Percentiles rank a stretch among this genome's conserved stretches.
phyloP scores from a whole-genome alignment of 2,888 invertebrate species.

The Caenorhabditis zanzibari region DNA sequence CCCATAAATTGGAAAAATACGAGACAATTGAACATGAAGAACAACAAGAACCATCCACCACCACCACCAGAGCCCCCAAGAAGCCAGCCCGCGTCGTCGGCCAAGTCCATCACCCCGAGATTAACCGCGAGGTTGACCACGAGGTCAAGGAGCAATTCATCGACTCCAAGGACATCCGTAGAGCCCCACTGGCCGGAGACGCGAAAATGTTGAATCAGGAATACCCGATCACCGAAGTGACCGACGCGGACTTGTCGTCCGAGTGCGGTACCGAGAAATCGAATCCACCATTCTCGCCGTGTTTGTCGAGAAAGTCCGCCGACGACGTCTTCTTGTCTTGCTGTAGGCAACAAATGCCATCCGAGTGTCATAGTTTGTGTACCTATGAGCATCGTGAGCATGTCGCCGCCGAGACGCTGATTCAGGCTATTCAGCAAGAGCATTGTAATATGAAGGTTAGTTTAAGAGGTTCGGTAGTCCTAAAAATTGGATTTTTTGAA shows the following conservation, averaged over 20 bases:
- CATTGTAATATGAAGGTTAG: slow-evolving; percentile 72
- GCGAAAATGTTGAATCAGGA: slow-evolving; percentile 74
- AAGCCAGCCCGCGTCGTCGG: slow-evolving; percentile 47
- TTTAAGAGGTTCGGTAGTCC: too few relatives aligned
- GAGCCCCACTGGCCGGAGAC: slow-evolving; percentile 72
- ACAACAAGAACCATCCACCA: slow-evolving; percentile 40
- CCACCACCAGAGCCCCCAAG: slow-evolving; percentile 21
- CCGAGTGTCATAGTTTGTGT: slow-evolving; percentile 81
- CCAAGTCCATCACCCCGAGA: slow-evolving; percentile 17
- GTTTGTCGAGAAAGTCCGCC: slow-evolving; percentile 77
- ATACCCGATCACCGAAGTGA: slow-evolving; percentile 80
- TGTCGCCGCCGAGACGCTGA: slow-evolving; percentile 80
- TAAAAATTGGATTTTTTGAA: too few relatives aligned
- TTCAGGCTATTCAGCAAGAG: slow-evolving; percentile 77
- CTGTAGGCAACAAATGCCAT: slow-evolving; percentile 80
- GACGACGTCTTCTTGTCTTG: slow-evolving; percentile 82
- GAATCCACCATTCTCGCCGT: slow-evolving; percentile 81
- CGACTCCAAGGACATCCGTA: slow-evolving; percentile 63
- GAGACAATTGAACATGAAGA: slow-evolving; percentile 71
- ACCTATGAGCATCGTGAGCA: slow-evolving; percentile 82
- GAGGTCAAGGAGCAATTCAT: slow-evolving; percentile 62
- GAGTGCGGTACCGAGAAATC: slow-evolving; percentile 80
- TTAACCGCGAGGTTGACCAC: slow-evolving; percentile 36
- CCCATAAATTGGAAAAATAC: slow-evolving; percentile 79
- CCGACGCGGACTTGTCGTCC: slow-evolving; percentile 77